phyloP scores from a whole-genome alignment of 2,888 invertebrate species.

The Sepiola atlantica region DNA sequence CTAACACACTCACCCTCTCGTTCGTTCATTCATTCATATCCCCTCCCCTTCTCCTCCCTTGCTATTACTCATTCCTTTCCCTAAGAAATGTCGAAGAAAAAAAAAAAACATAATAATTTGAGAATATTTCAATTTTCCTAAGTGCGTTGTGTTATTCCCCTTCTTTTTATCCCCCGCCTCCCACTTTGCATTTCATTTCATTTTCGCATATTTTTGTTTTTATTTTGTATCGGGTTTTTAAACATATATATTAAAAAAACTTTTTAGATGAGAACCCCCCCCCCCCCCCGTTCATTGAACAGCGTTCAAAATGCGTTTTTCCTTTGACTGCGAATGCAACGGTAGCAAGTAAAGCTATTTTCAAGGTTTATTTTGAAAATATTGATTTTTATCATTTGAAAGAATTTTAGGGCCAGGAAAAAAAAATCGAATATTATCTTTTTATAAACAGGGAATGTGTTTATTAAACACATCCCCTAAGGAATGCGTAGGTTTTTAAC shows the following conservation, averaged over 20 bases:
- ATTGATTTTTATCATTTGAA: constrained; percentile 21
- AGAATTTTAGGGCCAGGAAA: not conserved
- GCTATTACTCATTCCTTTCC: constrained; percentile 24
- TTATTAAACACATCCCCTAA: not conserved
- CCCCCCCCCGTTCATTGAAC: too few species aligned
- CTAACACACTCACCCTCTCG: not conserved
- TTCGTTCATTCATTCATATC: constrained; percentile 5
- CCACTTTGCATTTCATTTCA: not conserved
- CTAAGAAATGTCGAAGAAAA: not conserved
- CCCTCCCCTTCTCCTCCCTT: not conserved
- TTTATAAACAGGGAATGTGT: too few species aligned
- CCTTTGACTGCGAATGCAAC: not conserved
- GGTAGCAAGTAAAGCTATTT: constrained; percentile 18
- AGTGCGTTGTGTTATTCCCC: not conserved
- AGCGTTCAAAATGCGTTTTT: too few species aligned
- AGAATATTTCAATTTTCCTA: constrained; percentile 32
- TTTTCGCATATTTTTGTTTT: not conserved
- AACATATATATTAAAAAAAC: not conserved
- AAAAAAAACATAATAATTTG: not conserved
- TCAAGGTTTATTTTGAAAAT: constrained; percentile 22
- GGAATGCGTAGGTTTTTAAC: constrained; percentile 19
- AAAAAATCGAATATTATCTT: not conserved
- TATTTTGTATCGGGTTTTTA: not conserved
- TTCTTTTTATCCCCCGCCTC: not conserved
- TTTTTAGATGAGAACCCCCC: not conserved